A percentile compares a stretch with the other conserved stretches of the same genome.
phyloP scores from a whole-genome alignment of 2,797 vertebrate species.

The Pogoniulus pusillus region DNA sequence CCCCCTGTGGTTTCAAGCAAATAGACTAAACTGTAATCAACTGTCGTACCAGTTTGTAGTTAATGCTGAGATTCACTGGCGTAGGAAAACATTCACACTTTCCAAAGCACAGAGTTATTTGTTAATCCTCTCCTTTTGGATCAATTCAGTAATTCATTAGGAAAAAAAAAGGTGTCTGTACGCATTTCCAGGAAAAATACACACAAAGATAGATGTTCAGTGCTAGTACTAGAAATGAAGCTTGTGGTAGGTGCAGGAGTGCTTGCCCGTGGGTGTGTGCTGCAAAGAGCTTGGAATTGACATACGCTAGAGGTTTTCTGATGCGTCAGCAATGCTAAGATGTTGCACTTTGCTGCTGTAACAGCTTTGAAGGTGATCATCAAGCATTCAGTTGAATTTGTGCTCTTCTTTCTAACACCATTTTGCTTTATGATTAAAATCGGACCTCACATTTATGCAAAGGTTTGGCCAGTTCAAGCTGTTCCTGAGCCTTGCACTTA shows the following conservation, averaged over 20 bases:
- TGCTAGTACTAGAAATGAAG: background rate
- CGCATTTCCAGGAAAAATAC: slow-evolving; percentile 9
- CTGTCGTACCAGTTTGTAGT: background rate
- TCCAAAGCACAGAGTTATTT: background rate
- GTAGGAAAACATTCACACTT: background rate
- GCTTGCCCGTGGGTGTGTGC: background rate
- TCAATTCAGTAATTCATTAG: background rate
- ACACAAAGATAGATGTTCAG: background rate
- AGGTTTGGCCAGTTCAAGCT: background rate
- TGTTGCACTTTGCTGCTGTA: slow-evolving; percentile 40
- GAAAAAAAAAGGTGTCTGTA: background rate
- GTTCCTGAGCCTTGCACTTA: background rate
- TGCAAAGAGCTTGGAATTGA: background rate
- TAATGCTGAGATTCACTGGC: background rate
- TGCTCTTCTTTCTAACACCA: background rate
- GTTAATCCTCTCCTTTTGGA: slow-evolving; percentile 16
- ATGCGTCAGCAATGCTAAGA: slow-evolving; percentile 21
- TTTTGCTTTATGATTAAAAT: background rate
- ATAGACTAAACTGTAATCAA: background rate
- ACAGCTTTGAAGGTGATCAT: slow-evolving; percentile 51
- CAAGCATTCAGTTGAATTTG: slow-evolving; percentile 12
- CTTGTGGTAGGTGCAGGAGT: background rate
- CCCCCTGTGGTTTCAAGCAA: slow-evolving; percentile 10
- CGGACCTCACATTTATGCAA: background rate
- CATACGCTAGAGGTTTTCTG: background rate